These are phyloP conservation scores for Neopelma chrysocephalum DNA, from an alignment of 2,797 vertebrate genomes.

Conservation along the genomic window DNA sequence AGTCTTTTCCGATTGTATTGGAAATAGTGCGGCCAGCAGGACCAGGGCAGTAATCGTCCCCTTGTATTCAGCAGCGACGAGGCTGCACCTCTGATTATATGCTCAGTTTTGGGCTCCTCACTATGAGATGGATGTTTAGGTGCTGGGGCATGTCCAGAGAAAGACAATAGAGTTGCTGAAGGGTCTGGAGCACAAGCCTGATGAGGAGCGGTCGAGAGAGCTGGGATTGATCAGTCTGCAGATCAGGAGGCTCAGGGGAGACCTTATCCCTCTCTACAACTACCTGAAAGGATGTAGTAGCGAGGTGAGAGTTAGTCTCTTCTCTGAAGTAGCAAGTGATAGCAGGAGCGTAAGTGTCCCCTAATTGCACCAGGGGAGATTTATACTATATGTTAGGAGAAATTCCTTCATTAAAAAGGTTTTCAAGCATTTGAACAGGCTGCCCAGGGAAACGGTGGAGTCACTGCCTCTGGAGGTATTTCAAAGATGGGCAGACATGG, in stretches of 20 bases:
- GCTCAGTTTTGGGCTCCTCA: neutral
- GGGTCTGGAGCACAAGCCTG: neutral
- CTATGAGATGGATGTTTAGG: neutral
- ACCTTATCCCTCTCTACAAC: neutral
- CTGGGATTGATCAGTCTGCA: neutral
- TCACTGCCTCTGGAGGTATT: neutral
- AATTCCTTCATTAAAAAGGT: neutral
- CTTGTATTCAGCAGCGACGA: neutral
- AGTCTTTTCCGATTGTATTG: neutral
- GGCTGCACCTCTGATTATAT: rapidly evolving
- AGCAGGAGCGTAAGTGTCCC: neutral
- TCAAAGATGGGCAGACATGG: neutral
- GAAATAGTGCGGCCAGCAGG: neutral
- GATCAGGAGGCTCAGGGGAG: neutral
- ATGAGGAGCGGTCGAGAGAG: rapidly evolving
- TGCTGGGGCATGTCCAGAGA: neutral
- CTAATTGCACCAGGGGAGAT: neutral
- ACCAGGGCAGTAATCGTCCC: neutral
- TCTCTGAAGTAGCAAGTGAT: neutral
- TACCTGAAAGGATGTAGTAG: neutral
- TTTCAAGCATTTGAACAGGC: neutral
- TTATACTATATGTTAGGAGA: neutral
- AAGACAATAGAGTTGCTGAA: rapidly evolving
- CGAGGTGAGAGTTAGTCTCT: rapidly evolving
- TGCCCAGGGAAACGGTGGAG: neutral